Conservation (phyloP, 2,888 invertebrate species). For the Eupithecia exiguata region DNA sequence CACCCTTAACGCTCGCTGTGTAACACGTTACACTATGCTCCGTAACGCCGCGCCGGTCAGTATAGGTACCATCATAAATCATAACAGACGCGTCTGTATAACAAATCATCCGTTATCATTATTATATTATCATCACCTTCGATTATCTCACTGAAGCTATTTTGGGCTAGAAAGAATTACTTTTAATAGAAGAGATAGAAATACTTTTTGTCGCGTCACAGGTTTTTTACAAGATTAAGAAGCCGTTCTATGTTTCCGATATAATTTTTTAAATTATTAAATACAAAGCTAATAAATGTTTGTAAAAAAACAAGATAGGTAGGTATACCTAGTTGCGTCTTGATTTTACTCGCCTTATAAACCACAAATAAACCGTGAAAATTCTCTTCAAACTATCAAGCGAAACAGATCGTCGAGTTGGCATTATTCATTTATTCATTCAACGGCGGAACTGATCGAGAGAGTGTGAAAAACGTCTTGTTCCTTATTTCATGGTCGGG, state of each 20-base stretch:
- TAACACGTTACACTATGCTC: too few species aligned
- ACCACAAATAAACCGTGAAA: constrained; percentile 16
- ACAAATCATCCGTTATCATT: neutral
- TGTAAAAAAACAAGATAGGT: neutral
- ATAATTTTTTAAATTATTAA: too few species aligned
- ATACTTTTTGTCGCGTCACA: neutral
- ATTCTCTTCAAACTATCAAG: constrained; percentile 20
- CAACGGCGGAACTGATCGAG: constrained; percentile 34
- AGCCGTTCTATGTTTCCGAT: too few species aligned
- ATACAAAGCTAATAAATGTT: neutral
- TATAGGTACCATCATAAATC: neutral
- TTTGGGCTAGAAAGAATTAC: neutral
- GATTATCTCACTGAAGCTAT: neutral
- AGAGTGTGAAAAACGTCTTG: constrained; percentile 45
- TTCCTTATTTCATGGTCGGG: constrained; percentile 54
- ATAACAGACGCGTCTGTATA: neutral
- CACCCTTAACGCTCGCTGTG: too few species aligned
- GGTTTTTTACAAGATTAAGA: neutral
- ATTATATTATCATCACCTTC: neutral
- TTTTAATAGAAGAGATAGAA: too few species aligned
- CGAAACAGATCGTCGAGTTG: constrained; percentile 25
- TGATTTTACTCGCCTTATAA: neutral
- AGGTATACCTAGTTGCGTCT: neutral
- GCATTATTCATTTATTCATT: constrained; percentile 40
- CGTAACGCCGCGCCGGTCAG: too few species aligned